Evolutionary conservation across 35 echinoderm and acorn worm species (phyloP).

Genomic region (Ophioderma brevispina): DNA sequence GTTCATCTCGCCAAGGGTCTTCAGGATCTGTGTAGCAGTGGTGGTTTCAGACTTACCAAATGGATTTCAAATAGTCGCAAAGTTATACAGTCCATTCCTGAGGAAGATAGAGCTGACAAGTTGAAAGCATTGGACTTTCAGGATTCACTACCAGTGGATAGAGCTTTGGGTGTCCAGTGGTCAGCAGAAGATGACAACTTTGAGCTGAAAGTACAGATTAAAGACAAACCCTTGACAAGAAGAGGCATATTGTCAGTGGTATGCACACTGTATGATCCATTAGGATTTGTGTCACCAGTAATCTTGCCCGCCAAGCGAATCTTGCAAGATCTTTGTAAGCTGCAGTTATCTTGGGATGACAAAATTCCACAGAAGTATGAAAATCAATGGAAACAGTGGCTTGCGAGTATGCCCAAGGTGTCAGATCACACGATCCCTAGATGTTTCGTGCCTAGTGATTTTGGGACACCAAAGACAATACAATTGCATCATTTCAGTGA

Average conservation of each 20-base stretch:
- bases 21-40: slow-evolving; percentile 8
- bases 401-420: slow-evolving; percentile 16
- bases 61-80: slow-evolving; percentile 29
- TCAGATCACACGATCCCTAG: neutral
- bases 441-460: slow-evolving; percentile 37
- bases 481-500: too few species aligned
- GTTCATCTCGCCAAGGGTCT: slow-evolving; percentile 27
- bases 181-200: slow-evolving; percentile 48
- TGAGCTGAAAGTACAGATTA: slow-evolving; percentile 21
- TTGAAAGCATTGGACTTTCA: slow-evolving; percentile 32
- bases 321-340: slow-evolving; percentile 50
- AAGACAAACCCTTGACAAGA: slow-evolving; percentile 23
- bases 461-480: too few species aligned
- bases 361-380: slow-evolving; percentile 10
- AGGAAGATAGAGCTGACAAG: slow-evolving; percentile 27
- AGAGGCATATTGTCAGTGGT: slow-evolving; percentile 48
- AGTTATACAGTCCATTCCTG: slow-evolving; percentile 41
- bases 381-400: slow-evolving; percentile 43
- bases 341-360: slow-evolving; percentile 54
- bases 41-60: slow-evolving; percentile 46
- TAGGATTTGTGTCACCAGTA: slow-evolving; percentile 63
- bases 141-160: slow-evolving; percentile 42
- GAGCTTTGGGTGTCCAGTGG: slow-evolving; percentile 65
- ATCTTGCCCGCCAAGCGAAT: slow-evolving; percentile 47
- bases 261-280: slow-evolving; percentile 61